Evolutionary conservation across 2,888 invertebrate genomes (phyloP).

Genomic region (Macrosiphum euphorbiae): DNA sequence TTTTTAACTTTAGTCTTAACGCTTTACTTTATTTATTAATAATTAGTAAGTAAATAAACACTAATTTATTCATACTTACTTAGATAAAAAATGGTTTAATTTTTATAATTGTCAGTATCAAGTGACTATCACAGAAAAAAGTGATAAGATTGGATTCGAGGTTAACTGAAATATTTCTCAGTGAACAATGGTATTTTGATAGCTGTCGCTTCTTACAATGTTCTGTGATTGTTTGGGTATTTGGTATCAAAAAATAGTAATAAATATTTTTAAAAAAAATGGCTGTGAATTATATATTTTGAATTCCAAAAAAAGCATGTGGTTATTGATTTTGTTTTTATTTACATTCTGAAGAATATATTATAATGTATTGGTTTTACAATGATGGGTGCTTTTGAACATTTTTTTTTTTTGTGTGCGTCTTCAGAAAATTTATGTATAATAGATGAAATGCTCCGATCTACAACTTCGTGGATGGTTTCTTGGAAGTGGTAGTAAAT

Average conservation of each 20-base stretch:
- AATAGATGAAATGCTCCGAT: neutral
- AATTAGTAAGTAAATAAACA: no score
- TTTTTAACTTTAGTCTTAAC: no score
- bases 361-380: neutral
- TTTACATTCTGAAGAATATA: neutral
- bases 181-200: no score
- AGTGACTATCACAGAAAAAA: no score
- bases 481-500: neutral
- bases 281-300: neutral
- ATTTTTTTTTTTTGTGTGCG: neutral
- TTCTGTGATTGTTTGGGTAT: neutral
- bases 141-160: no score
- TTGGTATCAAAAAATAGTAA: neutral
- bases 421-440: neutral
- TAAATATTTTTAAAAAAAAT: neutral
- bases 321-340: neutral
- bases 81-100: no score
- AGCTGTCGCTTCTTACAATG: no score
- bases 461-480: neutral
- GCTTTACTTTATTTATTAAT: no score
- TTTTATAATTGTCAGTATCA: no score
- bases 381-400: neutral
- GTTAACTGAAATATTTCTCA: no score
- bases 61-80: no score
- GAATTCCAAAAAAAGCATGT: neutral